Evolutionary conservation across 2,888 invertebrate species (phyloP), one percentile per base, ranked within the genome.

Genomic region (Drosophila stalkeri): DNA sequence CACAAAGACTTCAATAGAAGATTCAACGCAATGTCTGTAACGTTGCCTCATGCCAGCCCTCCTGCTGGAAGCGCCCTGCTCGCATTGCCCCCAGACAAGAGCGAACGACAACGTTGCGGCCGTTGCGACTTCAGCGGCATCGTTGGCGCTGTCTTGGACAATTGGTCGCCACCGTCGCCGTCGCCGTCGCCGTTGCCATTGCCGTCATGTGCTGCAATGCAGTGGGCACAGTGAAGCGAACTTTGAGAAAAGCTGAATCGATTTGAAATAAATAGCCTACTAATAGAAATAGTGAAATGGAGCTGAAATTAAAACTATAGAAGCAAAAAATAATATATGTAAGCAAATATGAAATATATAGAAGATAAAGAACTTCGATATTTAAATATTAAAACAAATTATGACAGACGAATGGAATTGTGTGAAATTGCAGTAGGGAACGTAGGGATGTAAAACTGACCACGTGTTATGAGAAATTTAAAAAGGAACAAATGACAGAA

Each of bases 131-230:
- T 63, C 52, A 68, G 68, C 66, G 80, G 68, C 75, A 54, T 64
- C 46, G 63, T 65, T 81, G 77, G 71, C 70, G 84, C 81, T 83
- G 83, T 66, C 75, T 72, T 88, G 78, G 88, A 87, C 85, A 85
- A 85, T 85, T 85, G 90, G 87, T 87, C 87, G 83, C 77, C 87
- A 81, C 73, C 64, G 39, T 31, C 5, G 44, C 79, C 54, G 67
- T 33, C 87, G 83, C 73, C 64, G 39, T 31, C 5, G 44, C 79
- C 54, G 67, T 33, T 33, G 18, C 72, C 55, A 64, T 33, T 33
- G 18, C 72, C 55, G 70, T 64, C 80, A 86, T 82, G 63, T 77
- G 62, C 72, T 66, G 86, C 70, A 72, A 64, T 49, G 72, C 82
- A 73, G 64, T 61, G 23, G 41, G 60, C 71, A 76, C 71, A 76